Base-by-base conservation (phyloP, 1,140 invertebrate genomes). In the Stegodyphus dumicola region DNA sequence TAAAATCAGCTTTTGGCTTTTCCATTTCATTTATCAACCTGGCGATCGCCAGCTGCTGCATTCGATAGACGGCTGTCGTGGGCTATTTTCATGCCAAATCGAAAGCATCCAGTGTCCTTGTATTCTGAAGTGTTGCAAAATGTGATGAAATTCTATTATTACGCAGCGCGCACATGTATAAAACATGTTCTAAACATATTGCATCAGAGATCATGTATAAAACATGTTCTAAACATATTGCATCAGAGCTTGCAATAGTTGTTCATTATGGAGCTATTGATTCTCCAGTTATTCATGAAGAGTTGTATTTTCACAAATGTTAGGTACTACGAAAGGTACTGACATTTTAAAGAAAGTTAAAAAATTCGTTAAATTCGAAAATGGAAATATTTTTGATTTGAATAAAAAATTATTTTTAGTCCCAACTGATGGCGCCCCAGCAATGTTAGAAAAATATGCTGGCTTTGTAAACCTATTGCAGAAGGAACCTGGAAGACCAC, bases 401-500 rank as follows among this genome's bases (percentile, higher is more conserved):
- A n/a, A 18, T 17, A 13, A 69, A 13, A 48, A 69, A 13, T 18
- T 9, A 69, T 60, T 60, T 60, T 2, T 60, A 10, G 56, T 60
- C 56, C 1, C 56, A 60, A 60, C 7, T 18, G n/a, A 5, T 18
- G n/a, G 9, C 2, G 66, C 3, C 1, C 9, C 11, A 69, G 10
- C 17, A 18, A 18, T 9, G 10, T 13, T 15, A 10, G 66, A 6
- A 69, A 69, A 69, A 69, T 5, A 69, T 69, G 66, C 9, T 69
- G 66, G 33, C 66, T 69, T 5, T 69, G 66, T 18, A 18, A 69
- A 69, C n/a, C 66, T 69, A 69, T 7, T 6, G 33, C 56, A 60
- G 56, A 60, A 60, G 56, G 7, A 69, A 69, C n/a, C 9, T 69
- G 66, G 66, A 69, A 69, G 66, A 69, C 66, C 66, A 15, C 9